Conservation (phyloP, 2,797 vertebrate species). For the Eleutherodactylus coqui region DNA sequence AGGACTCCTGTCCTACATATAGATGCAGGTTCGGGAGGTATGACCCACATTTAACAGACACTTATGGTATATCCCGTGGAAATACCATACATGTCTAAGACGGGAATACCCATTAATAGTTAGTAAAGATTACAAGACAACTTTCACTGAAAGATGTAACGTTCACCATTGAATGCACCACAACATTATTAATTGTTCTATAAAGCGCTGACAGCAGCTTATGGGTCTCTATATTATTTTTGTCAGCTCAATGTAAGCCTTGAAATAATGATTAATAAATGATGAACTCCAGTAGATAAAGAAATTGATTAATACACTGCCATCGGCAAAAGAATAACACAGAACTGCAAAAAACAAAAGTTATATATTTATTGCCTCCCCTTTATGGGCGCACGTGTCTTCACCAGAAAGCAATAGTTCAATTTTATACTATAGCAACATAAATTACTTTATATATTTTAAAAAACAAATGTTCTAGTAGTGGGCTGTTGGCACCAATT, state of each 20-base stretch:
- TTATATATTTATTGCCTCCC: neutral
- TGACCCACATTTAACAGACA: no score
- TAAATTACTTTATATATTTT: neutral
- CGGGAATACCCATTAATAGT: no score
- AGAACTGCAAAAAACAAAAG: neutral
- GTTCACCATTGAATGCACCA: neutral
- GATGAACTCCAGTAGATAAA: neutral
- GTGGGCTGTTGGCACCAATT: no score
- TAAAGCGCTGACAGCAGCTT: neutral
- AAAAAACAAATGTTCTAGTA: no score
- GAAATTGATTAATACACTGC: neutral
- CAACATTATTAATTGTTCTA: neutral
- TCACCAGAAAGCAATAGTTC: neutral
- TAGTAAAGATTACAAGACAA: neutral
- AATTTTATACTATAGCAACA: neutral
- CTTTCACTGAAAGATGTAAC: neutral
- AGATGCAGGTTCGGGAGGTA: no score
- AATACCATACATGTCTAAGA: no score
- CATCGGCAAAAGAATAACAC: neutral
- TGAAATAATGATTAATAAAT: conserved; percentile 17
- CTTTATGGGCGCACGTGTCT: neutral
- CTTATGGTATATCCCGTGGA: no score
- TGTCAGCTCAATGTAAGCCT: neutral
- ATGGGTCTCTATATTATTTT: conserved; percentile 13
- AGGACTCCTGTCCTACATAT: no score